phyloP scores from a whole-genome alignment of 2,113 vertebrate species.

The Corapipo altera region DNA sequence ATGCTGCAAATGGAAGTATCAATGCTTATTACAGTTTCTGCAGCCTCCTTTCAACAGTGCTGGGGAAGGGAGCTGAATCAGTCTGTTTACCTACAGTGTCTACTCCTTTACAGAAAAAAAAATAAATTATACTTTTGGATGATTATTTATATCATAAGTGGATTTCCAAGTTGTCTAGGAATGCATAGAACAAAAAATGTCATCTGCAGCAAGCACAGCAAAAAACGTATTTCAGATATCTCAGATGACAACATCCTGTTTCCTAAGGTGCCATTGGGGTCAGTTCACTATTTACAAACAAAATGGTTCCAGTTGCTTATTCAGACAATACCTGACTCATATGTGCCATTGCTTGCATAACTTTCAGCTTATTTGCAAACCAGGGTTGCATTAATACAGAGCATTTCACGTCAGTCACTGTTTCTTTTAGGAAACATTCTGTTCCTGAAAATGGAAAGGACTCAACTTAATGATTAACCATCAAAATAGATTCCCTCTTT shows the following conservation, averaged over 20 bases:
- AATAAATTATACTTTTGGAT: background rate
- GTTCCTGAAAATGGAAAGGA: constrained; percentile 23
- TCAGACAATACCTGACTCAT: background rate
- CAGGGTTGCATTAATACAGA: background rate
- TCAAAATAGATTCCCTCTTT: constrained; percentile 3
- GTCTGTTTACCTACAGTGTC: background rate
- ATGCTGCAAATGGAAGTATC: background rate
- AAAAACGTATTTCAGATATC: background rate
- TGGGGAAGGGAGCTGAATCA: background rate
- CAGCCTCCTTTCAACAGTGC: background rate
- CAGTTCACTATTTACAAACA: background rate
- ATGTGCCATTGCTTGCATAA: background rate
- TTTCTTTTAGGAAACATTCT: background rate
- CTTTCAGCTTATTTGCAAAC: background rate
- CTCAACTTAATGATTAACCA: constrained; percentile 53
- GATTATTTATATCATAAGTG: background rate
- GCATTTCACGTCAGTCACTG: background rate
- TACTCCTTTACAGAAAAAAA: background rate
- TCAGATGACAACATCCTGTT: background rate
- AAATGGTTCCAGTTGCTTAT: background rate
- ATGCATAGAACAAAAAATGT: background rate
- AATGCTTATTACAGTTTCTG: background rate
- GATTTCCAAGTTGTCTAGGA: background rate
- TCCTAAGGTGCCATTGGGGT: background rate
- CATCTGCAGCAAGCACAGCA: background rate